phyloP scores from a whole-genome alignment of 92 coral and sea anemone species.

The Scolanthus callimorphus region DNA sequence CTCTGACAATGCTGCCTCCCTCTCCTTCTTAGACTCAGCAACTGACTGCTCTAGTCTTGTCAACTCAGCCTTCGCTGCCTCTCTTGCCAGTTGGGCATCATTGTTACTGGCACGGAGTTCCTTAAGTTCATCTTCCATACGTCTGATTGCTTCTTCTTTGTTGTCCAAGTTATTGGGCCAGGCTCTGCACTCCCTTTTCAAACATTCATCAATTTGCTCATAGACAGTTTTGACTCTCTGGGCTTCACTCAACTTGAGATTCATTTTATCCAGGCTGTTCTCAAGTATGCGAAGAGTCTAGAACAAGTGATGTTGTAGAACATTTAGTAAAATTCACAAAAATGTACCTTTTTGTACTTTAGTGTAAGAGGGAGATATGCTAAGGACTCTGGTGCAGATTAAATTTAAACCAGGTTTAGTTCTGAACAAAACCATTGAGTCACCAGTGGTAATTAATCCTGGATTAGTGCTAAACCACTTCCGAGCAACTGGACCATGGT shows the following conservation, averaged over 20 bases:
- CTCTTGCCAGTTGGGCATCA: conserved; percentile 98
- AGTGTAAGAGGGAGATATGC: too few relatives aligned
- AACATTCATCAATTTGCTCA: conserved; percentile 79
- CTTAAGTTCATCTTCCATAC: conserved; percentile 80
- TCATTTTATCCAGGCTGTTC: conserved; percentile 93
- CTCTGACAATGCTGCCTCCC: conserved; percentile 92
- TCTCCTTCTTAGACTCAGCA: conserved; percentile 90
- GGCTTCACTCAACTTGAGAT: conserved; percentile 83
- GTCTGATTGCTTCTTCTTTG: conserved; percentile 79
- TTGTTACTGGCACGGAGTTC: conserved; percentile 92
- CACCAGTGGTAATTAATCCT: too few relatives aligned
- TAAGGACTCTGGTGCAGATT: too few relatives aligned
- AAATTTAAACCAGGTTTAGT: too few relatives aligned
- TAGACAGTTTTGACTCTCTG: conserved; percentile 83
- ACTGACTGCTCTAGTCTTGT: conserved; percentile 92
- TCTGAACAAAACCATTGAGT: too few relatives aligned
- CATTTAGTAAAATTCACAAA: background rate
- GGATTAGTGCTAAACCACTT: too few relatives aligned
- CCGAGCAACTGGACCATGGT: too few relatives aligned
- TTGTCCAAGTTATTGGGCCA: conserved; percentile 97
- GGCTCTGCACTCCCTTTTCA: conserved; percentile 86
- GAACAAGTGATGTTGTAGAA: too few relatives aligned
- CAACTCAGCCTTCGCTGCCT: conserved; percentile 97
- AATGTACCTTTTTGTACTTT: background rate
- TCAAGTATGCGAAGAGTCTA: conserved; percentile 89